A percentile compares a stretch with the other conserved stretches of the same genome.
Conservation (phyloP, 2,113 vertebrate genomes). For the Gracilinanus agilis region DNA sequence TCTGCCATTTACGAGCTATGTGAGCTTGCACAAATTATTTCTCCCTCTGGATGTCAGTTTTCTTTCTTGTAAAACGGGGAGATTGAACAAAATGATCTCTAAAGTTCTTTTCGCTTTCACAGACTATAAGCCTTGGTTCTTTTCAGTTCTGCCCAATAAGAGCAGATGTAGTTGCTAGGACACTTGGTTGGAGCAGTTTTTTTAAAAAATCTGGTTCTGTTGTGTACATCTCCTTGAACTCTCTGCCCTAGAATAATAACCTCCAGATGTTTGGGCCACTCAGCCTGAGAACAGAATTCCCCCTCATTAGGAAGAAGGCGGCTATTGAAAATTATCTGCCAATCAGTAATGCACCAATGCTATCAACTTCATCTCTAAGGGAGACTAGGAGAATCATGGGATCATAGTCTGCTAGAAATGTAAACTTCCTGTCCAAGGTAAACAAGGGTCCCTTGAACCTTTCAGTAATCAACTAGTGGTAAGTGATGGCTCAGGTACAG, state of each 20-base stretch:
- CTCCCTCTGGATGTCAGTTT: not conserved
- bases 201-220: no score
- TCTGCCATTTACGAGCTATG: not conserved
- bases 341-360: slow-evolving; percentile 49
- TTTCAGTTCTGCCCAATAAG: not conserved
- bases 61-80: not conserved
- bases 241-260: not conserved
- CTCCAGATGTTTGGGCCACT: not conserved
- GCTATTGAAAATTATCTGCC: slow-evolving; percentile 50
- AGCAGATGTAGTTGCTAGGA: not conserved
- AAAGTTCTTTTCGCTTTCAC: not conserved
- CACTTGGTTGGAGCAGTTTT: not conserved
- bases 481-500: not conserved
- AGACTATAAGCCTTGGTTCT: not conserved
- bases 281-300: not conserved
- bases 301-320: slow-evolving; percentile 7
- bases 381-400: slow-evolving; percentile 56
- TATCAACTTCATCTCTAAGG: slow-evolving; percentile 70
- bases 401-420: slow-evolving; percentile 50
- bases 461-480: slow-evolving; percentile 38
- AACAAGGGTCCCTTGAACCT: slow-evolving; percentile 52
- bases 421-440: slow-evolving; percentile 72
- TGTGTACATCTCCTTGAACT: not conserved
- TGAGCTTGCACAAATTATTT: not conserved
- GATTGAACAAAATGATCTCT: not conserved